Evolutionary conservation across 2,113 vertebrate species (phyloP).

Genomic region (Nannobrachium achirus): DNA sequence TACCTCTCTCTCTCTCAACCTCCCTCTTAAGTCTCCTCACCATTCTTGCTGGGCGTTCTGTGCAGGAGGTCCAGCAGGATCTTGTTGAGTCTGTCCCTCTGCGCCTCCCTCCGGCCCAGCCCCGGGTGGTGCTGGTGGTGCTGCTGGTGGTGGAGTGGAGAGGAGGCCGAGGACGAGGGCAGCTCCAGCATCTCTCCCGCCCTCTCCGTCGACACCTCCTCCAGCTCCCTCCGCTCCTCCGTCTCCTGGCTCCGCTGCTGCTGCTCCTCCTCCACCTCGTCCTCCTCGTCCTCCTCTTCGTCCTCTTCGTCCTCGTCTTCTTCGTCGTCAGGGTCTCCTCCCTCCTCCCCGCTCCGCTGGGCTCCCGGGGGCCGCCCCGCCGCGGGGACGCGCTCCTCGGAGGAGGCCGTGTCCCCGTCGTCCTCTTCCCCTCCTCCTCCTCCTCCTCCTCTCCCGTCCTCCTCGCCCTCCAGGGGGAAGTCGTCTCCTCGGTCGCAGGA

Average conservation of each 20-base stretch:
- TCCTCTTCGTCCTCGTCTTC: slow-evolving; percentile 69
- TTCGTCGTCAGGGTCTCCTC: slow-evolving; percentile 36
- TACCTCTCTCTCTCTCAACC: too few relatives aligned
- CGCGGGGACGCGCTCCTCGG: slow-evolving; percentile 53
- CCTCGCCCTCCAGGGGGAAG: slow-evolving; percentile 57
- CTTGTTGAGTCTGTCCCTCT: slow-evolving; percentile 94
- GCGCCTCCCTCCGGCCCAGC: slow-evolving; percentile 84
- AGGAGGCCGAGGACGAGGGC: slow-evolving; percentile 69
- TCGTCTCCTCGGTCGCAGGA: slow-evolving; percentile 70
- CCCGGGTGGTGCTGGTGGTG: slow-evolving; percentile 41
- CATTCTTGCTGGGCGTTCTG: slow-evolving; percentile 94
- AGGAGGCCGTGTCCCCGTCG: slow-evolving; percentile 52
- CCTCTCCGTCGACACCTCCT: slow-evolving; percentile 64
- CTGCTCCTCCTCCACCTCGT: slow-evolving; percentile 64
- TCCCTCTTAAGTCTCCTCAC: slow-evolving; percentile 76
- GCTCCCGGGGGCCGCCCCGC: slow-evolving; percentile 44
- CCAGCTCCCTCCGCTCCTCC: slow-evolving; percentile 79
- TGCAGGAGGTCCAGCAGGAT: slow-evolving; percentile 92
- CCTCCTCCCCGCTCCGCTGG: slow-evolving; percentile 63
- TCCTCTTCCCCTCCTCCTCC: slow-evolving; percentile 59
- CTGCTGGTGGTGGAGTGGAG: slow-evolving; percentile 57
- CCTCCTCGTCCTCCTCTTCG: slow-evolving; percentile 68
- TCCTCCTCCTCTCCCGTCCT: slow-evolving; percentile 31
- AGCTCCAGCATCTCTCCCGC: slow-evolving; percentile 70
- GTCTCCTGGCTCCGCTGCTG: slow-evolving; percentile 63